Percentiles rank a stretch among this genome's conserved stretches.
These are phyloP conservation scores for Paguma larvata DNA, from an alignment of 2,797 vertebrate species.

Conservation along the genomic window DNA sequence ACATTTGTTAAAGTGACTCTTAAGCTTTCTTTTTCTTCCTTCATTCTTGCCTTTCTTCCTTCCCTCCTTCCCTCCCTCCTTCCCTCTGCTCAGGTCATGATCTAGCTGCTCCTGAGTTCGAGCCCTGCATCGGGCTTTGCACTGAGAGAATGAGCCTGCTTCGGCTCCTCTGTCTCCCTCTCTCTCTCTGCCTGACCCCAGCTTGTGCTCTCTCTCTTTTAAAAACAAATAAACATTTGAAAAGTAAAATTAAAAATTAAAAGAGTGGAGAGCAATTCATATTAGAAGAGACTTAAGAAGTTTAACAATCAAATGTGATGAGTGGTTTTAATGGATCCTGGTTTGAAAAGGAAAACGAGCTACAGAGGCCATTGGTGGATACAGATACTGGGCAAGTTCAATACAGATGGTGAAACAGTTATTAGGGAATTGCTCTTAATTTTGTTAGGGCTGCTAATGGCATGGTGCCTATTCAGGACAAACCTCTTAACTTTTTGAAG, in stretches of 20 bases:
- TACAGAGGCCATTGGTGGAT: background rate
- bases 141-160: no score
- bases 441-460: background rate
- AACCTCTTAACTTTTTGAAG: background rate
- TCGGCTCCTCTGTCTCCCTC: no score
- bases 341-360: background rate
- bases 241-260: background rate
- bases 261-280: background rate
- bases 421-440: background rate
- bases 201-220: no score
- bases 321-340: background rate
- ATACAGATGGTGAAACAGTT: background rate
- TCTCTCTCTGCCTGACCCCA: no score
- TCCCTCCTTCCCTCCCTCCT: no score
- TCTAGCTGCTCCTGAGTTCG: no score
- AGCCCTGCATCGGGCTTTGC: no score
- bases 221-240: no score
- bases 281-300: conserved; percentile 6
- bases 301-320: background rate
- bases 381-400: background rate
- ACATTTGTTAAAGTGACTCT: background rate
- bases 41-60: no score
- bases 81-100: no score
- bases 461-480: background rate
- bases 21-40: background rate